Percentiles rank a stretch among this genome's conserved stretches.
Evolutionary conservation across 2,113 vertebrate genomes (phyloP).

Genomic region (Casuarius casuarius): DNA sequence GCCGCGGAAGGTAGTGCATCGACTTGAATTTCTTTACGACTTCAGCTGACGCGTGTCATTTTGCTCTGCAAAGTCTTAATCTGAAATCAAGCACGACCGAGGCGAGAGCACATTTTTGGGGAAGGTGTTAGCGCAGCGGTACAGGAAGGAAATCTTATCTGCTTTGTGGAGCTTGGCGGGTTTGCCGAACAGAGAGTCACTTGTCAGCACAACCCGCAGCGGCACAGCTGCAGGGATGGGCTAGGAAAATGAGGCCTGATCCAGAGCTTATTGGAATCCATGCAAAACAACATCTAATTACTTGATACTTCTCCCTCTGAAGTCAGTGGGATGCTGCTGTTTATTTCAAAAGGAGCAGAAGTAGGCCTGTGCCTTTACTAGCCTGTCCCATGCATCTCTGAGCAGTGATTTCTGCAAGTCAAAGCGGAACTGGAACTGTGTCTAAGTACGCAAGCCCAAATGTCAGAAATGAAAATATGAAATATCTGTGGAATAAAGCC

Average conservation of each 20-base stretch:
- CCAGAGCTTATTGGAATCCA: slow-evolving; percentile 12
- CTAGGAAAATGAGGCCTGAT: slow-evolving; percentile 27
- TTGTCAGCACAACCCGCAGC: slow-evolving; percentile 51
- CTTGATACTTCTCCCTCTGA: slow-evolving; percentile 19
- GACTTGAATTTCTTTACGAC: not conserved
- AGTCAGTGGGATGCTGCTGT: not conserved
- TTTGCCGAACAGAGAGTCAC: not conserved
- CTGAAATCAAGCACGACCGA: not conserved
- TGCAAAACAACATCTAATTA: slow-evolving; percentile 36
- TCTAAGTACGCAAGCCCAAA: not conserved
- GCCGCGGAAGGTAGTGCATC: not conserved
- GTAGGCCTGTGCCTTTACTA: slow-evolving; percentile 9
- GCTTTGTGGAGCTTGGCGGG: slow-evolving; percentile 25
- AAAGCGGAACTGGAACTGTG: slow-evolving; percentile 6
- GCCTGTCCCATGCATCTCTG: not conserved
- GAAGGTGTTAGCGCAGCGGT: not conserved
- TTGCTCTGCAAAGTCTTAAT: not conserved
- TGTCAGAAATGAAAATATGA: not conserved
- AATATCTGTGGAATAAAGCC: not conserved
- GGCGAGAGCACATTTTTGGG: not conserved
- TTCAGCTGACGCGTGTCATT: not conserved
- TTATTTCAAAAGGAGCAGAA: slow-evolving; percentile 25
- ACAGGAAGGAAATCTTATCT: slow-evolving; percentile 64
- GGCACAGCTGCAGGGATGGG: not conserved
- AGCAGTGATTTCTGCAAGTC: not conserved